phyloP scores from a whole-genome alignment of 2,888 invertebrate species.

The Lycophotia porphyrea region DNA sequence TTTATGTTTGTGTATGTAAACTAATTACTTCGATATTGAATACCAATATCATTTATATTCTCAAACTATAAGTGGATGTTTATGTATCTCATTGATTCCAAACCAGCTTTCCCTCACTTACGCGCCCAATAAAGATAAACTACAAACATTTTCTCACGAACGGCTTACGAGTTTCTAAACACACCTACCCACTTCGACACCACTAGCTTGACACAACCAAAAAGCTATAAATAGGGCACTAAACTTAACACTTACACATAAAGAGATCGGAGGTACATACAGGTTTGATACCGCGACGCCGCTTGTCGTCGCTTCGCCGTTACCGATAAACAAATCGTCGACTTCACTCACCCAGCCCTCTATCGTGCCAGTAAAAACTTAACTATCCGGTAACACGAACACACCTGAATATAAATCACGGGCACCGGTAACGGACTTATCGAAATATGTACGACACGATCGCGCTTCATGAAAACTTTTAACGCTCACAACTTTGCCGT shows the following conservation, averaged over 20 bases:
- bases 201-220: constrained; percentile 77
- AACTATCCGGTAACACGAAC: constrained; percentile 88
- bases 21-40: background rate
- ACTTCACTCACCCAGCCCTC: constrained; percentile 82
- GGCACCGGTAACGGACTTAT: constrained; percentile 84
- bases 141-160: constrained; percentile 66
- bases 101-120: constrained; percentile 47
- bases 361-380: constrained; percentile 88
- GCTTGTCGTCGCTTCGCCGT: constrained; percentile 85
- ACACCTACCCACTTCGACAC: constrained; percentile 53
- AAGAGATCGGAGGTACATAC: constrained; percentile 84
- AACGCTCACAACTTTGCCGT: constrained; percentile 70
- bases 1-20: no score
- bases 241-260: constrained; percentile 88
- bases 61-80: background rate
- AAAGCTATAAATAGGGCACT: constrained; percentile 86
- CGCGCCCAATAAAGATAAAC: constrained; percentile 53
- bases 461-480: constrained; percentile 79
- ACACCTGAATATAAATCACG: constrained; percentile 87
- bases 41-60: background rate
- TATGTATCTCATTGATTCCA: constrained; percentile 25
- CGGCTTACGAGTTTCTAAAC: constrained; percentile 64
- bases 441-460: constrained; percentile 86
- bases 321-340: constrained; percentile 87
- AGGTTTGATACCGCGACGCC: constrained; percentile 83